phyloP scores from a whole-genome alignment of 2,113 vertebrate species.

The Saguinus midas region DNA sequence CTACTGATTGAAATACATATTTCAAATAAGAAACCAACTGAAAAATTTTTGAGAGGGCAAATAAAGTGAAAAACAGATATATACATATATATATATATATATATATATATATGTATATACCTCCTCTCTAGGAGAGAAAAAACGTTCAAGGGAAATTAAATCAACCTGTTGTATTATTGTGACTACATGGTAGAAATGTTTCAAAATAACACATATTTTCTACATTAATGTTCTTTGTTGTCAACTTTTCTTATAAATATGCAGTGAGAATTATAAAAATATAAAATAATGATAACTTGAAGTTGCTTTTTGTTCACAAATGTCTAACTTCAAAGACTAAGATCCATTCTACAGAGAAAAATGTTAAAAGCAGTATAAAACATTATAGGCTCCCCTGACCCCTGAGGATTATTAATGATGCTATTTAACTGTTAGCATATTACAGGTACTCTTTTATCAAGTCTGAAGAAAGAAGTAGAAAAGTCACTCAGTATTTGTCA shows the following conservation, averaged over 20 bases:
- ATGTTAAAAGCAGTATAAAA: background rate
- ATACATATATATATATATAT: background rate
- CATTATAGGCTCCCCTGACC: background rate
- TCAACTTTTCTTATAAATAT: background rate
- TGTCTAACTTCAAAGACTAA: background rate
- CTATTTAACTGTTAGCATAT: background rate
- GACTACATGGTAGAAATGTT: background rate
- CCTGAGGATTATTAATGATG: background rate
- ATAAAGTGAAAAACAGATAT: background rate
- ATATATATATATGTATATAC: background rate
- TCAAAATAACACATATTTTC: background rate
- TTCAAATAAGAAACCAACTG: background rate
- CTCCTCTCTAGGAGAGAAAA: background rate
- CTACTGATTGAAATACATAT: background rate
- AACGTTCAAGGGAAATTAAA: background rate
- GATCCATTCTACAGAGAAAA: background rate
- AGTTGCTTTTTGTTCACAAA: constrained; percentile 1
- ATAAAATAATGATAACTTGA: background rate
- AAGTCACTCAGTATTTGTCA: background rate
- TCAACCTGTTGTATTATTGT: background rate
- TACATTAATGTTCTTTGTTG: constrained; percentile 11
- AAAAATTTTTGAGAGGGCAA: background rate
- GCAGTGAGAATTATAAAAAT: background rate
- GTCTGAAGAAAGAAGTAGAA: background rate
- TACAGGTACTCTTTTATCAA: background rate